phyloP scores from a whole-genome alignment of 1,140 invertebrate genomes.

The Argopecten irradians region DNA sequence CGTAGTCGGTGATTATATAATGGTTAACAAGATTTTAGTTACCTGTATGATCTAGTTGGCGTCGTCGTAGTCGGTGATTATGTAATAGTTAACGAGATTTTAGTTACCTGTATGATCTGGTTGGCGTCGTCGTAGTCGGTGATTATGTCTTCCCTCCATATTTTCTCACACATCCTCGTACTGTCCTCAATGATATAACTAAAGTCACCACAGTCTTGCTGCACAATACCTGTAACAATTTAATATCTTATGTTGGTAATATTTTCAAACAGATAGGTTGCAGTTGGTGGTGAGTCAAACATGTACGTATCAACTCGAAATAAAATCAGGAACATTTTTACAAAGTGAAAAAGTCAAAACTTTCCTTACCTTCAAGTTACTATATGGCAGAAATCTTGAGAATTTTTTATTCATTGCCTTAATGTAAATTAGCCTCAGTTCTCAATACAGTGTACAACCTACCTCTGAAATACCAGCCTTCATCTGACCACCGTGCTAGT shows the following conservation, averaged over 20 bases:
- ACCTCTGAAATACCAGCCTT: slow-evolving; percentile 75
- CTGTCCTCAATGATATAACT: slow-evolving; percentile 68
- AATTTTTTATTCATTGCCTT: too few relatives aligned
- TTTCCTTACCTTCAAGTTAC: too few relatives aligned
- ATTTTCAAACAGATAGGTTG: not conserved
- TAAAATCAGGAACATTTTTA: too few relatives aligned
- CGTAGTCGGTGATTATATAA: too few relatives aligned
- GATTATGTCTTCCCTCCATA: slow-evolving; percentile 72
- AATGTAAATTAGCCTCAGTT: too few relatives aligned
- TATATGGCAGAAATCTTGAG: too few relatives aligned
- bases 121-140: slow-evolving; percentile 65
- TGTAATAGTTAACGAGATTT: too few relatives aligned
- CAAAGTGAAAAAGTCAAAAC: too few relatives aligned
- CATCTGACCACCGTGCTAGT: slow-evolving; percentile 71
- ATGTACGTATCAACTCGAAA: not conserved
- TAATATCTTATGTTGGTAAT: not conserved
- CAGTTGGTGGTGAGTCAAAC: not conserved
- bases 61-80: too few relatives aligned
- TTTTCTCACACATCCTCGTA: slow-evolving; percentile 60
- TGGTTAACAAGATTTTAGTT: too few relatives aligned
- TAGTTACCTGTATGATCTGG: slow-evolving; percentile 58
- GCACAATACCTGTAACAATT: slow-evolving; percentile 58
- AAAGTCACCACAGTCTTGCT: slow-evolving; percentile 59
- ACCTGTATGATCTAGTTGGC: too few relatives aligned
- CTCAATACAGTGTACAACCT: slow-evolving; percentile 18